These are phyloP conservation scores for Orthosia gothica DNA, from an alignment of 2,888 invertebrate species.

Conservation along the genomic window DNA sequence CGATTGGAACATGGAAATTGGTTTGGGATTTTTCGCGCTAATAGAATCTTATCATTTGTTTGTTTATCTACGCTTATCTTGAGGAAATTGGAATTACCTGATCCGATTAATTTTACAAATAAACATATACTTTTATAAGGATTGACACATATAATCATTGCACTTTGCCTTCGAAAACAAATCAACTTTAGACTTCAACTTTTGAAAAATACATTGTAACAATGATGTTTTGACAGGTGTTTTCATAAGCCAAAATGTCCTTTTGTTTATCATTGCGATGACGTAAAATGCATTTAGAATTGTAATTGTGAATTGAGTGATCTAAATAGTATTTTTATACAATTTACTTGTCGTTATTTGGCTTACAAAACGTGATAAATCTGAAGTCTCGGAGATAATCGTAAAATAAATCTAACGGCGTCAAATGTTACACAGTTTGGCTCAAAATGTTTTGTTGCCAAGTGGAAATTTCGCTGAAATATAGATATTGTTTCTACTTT, in stretches of 20 bases:
- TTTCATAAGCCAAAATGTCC: neutral
- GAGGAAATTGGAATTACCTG: neutral
- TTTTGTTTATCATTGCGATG: conserved; percentile 2
- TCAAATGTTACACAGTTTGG: neutral
- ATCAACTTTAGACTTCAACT: conserved; percentile 18
- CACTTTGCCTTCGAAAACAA: neutral
- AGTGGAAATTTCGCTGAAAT: conserved; percentile 14
- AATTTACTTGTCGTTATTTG: neutral
- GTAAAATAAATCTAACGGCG: conserved; percentile 10
- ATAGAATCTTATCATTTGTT: neutral
- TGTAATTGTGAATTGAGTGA: neutral
- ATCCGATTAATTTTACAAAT: neutral
- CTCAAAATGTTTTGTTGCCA: conserved; percentile 21
- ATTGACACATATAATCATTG: neutral
- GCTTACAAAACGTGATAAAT: neutral
- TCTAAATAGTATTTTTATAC: neutral
- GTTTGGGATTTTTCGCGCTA: neutral
- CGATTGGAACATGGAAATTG: neutral
- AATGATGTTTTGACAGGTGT: neutral
- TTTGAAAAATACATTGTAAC: neutral
- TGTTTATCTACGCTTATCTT: neutral
- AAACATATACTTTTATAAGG: neutral
- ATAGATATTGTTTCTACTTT: neutral
- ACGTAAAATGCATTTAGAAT: neutral
- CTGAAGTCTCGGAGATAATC: conserved; percentile 1